These are phyloP conservation scores for Meteorus sp. DNA, from an alignment of 1,140 invertebrate genomes.

Conservation along the genomic window DNA sequence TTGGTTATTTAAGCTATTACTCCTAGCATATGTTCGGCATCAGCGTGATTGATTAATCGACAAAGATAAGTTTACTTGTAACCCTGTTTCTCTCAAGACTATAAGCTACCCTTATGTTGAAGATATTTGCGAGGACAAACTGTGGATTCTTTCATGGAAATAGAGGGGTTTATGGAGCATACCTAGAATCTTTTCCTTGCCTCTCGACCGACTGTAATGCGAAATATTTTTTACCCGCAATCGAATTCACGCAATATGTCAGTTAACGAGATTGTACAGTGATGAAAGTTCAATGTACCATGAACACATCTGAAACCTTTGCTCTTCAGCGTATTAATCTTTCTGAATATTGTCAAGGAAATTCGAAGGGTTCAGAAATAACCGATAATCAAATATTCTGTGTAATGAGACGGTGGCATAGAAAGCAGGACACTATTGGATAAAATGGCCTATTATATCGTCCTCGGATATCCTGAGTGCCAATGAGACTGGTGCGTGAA, in stretches of 20 bases:
- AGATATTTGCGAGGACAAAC: too few species aligned
- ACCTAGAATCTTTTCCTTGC: constrained; percentile 26
- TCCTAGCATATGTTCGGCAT: too few species aligned
- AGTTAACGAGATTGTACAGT: background rate
- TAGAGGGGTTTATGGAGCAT: constrained; percentile 24
- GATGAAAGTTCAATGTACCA: constrained; percentile 18
- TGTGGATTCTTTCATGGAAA: constrained; percentile 10
- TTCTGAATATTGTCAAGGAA: constrained; percentile 19
- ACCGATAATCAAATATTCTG: too few species aligned
- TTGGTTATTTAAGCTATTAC: too few species aligned
- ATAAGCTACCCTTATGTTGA: too few species aligned
- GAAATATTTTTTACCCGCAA: constrained; percentile 25
- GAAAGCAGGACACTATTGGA: too few species aligned
- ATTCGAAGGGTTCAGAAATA: constrained; percentile 20
- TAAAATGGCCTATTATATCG: background rate
- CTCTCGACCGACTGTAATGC: constrained; percentile 30
- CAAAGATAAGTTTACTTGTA: too few species aligned
- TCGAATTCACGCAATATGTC: background rate
- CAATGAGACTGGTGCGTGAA: background rate
- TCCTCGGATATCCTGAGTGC: constrained; percentile 23
- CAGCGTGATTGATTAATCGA: too few species aligned
- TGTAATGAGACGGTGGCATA: too few species aligned
- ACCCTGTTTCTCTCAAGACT: background rate
- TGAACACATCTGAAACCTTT: constrained; percentile 11
- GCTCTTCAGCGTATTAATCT: background rate